Percentiles rank a stretch among this genome's conserved stretches.
These are phyloP conservation scores for Uropsilus gracilis DNA, from an alignment of 2,113 vertebrate genomes.

Conservation along the genomic window DNA sequence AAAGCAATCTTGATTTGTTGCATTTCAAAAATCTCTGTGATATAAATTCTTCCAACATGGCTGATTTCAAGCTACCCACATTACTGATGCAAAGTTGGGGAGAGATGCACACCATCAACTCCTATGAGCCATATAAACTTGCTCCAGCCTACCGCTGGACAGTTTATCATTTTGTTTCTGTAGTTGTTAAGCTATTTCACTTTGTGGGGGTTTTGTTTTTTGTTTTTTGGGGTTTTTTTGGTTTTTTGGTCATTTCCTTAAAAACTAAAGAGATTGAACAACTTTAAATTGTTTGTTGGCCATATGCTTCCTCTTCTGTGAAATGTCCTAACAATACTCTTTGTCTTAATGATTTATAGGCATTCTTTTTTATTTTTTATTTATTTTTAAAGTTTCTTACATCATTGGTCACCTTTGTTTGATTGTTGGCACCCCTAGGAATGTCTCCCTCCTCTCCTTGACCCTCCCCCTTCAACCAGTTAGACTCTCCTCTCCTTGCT, in stretches of 20 bases:
- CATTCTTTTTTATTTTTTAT: no score
- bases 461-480: no score
- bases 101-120: not conserved
- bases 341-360: not conserved
- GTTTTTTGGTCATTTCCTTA: conserved; percentile 35
- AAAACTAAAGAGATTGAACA: not conserved
- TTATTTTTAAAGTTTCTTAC: no score
- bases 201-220: no score
- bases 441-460: no score
- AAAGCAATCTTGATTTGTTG: conserved; percentile 11
- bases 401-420: no score
- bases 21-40: not conserved
- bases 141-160: not conserved
- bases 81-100: not conserved
- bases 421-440: no score
- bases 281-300: not conserved
- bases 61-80: not conserved
- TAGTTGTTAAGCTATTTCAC: not conserved
- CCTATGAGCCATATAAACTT: not conserved
- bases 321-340: not conserved
- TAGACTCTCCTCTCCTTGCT: no score
- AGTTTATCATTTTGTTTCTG: not conserved
- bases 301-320: not conserved
- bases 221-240: no score
- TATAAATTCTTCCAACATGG: not conserved